phyloP scores from a whole-genome alignment of 2,888 invertebrate genomes.

The Neoaliturus tenellus region DNA sequence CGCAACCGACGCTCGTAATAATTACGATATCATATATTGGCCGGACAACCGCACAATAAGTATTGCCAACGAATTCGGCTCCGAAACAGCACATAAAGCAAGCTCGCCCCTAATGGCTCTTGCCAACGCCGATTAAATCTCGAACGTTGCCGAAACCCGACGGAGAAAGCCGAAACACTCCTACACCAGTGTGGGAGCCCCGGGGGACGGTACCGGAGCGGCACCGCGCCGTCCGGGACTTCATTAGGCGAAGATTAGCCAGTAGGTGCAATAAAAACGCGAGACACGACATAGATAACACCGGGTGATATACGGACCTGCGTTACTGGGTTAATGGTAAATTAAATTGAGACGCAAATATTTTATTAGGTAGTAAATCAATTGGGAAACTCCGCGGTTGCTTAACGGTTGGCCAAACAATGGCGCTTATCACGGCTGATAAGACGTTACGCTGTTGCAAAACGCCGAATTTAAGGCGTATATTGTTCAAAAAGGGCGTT shows the following conservation, averaged over 20 bases:
- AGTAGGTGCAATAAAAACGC: slow-evolving; percentile 10
- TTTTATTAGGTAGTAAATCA: slow-evolving; percentile 45
- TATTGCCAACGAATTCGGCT: slow-evolving; percentile 32
- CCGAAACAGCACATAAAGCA: slow-evolving; percentile 34
- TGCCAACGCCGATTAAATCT: slow-evolving; percentile 42
- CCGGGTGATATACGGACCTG: neutral
- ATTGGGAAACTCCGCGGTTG: slow-evolving; percentile 18
- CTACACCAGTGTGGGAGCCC: neutral
- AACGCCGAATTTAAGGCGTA: slow-evolving; percentile 15
- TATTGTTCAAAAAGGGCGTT: slow-evolving; percentile 26
- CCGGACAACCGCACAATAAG: slow-evolving; percentile 37
- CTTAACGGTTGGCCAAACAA: slow-evolving; percentile 18
- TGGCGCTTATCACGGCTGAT: slow-evolving; percentile 30
- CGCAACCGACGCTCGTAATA: neutral
- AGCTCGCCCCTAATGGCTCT: slow-evolving; percentile 30
- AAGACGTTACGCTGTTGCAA: neutral
- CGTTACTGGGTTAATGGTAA: slow-evolving; percentile 28
- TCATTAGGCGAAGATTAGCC: slow-evolving; percentile 23
- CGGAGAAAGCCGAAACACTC: slow-evolving; percentile 43
- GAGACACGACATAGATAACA: neutral
- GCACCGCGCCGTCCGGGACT: neutral
- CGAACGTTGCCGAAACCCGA: slow-evolving; percentile 41
- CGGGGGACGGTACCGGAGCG: neutral
- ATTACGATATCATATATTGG: slow-evolving; percentile 39
- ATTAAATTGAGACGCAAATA: slow-evolving; percentile 42